These are phyloP conservation scores for Magallana gigas DNA, from an alignment of 1,140 invertebrate genomes.

Conservation along the genomic window DNA sequence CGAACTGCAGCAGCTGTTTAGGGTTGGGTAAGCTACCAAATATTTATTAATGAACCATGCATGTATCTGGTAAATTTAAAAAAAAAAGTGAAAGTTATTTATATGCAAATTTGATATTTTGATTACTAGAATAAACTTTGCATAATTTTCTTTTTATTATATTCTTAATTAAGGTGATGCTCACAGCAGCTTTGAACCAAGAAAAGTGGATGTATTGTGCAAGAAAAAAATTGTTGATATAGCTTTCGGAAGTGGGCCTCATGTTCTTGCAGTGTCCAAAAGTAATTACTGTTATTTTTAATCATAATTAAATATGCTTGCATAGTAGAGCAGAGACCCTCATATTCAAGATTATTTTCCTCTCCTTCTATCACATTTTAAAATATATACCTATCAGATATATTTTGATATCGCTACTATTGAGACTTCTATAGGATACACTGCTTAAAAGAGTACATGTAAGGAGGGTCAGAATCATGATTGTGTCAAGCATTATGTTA, in stretches of 20 bases:
- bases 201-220: conserved; percentile 82
- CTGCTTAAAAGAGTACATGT: too few relatives aligned
- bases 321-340: too few relatives aligned
- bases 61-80: not conserved
- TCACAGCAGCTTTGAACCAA: conserved; percentile 82
- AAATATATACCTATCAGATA: too few relatives aligned
- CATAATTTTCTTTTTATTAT: too few relatives aligned
- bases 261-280: conserved; percentile 84
- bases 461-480: too few relatives aligned
- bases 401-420: too few relatives aligned
- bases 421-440: too few relatives aligned
- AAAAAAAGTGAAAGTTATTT: not conserved
- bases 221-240: conserved; percentile 83
- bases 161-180: conserved; percentile 71
- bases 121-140: too few relatives aligned
- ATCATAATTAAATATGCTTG: not conserved
- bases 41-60: not conserved
- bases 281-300: conserved; percentile 59
- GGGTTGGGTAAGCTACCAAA: conserved; percentile 81
- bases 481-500: too few relatives aligned
- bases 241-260: conserved; percentile 85
- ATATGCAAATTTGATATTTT: too few relatives aligned
- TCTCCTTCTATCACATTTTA: too few relatives aligned
- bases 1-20: conserved; percentile 83
- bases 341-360: too few relatives aligned